phyloP scores from a whole-genome alignment of 2,888 invertebrate species.

The Ptychoptera contaminata region DNA sequence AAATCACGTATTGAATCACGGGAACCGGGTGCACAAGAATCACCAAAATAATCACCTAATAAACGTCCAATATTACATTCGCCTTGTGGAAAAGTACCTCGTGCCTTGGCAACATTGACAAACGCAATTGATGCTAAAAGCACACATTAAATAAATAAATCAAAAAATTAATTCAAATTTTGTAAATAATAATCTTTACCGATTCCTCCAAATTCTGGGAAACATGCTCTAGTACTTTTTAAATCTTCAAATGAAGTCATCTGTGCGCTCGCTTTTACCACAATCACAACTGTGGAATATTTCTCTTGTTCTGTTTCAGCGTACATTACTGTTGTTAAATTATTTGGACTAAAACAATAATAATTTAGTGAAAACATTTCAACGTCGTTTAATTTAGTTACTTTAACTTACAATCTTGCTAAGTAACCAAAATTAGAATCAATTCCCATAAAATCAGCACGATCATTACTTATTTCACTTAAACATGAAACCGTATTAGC shows the following conservation, averaged over 20 bases:
- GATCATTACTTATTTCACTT: slow-evolving; percentile 31
- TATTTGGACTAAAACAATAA: slow-evolving; percentile 34
- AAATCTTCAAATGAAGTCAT: slow-evolving; percentile 39
- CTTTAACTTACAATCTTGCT: slow-evolving; percentile 41
- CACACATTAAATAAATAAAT: neutral
- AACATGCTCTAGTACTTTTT: slow-evolving; percentile 40
- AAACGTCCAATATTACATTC: slow-evolving; percentile 42
- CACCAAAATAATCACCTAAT: slow-evolving; percentile 38
- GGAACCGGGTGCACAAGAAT: slow-evolving; percentile 47
- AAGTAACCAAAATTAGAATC: slow-evolving; percentile 47
- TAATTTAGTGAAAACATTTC: neutral
- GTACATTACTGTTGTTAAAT: slow-evolving; percentile 38
- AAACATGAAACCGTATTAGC: slow-evolving; percentile 37
- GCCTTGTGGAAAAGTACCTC: slow-evolving; percentile 27
- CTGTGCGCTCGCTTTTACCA: slow-evolving; percentile 31
- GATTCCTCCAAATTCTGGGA: slow-evolving; percentile 50
- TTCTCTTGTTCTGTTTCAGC: slow-evolving; percentile 37
- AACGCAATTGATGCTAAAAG: slow-evolving; percentile 43
- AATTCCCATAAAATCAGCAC: slow-evolving; percentile 41
- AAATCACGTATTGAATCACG: slow-evolving; percentile 32
- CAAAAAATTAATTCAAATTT: neutral
- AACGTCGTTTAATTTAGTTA: neutral
- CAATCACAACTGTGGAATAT: slow-evolving; percentile 36
- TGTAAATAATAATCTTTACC: neutral
- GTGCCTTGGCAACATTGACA: slow-evolving; percentile 36